These are phyloP conservation scores for Poecilia wingei DNA, from an alignment of 2,797 vertebrate species.

Conservation along the genomic window DNA sequence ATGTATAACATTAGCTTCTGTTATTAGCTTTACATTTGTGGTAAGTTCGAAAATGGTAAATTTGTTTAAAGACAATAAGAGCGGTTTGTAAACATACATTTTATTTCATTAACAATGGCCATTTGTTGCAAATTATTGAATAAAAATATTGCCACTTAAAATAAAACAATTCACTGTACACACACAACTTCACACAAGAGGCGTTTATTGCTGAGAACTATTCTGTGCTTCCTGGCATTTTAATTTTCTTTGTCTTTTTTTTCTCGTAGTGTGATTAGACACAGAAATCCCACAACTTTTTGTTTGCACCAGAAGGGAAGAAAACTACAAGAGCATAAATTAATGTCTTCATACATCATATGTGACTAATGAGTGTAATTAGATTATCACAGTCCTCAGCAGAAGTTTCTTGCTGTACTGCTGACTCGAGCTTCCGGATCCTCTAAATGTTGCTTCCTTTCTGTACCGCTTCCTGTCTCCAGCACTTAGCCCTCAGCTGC, in stretches of 20 bases:
- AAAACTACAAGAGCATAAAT: slow-evolving; percentile 1
- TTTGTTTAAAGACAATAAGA: not conserved
- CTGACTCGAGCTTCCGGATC: slow-evolving; percentile 39
- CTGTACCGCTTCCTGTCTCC: slow-evolving; percentile 29
- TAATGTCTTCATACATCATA: slow-evolving; percentile 14
- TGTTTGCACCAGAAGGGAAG: not conserved
- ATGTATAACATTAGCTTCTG: slow-evolving; percentile 28
- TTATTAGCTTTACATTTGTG: slow-evolving; percentile 12
- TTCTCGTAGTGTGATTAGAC: slow-evolving; percentile 6
- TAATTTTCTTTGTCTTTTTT: not conserved
- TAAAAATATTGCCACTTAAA: not conserved
- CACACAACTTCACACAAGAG: not conserved
- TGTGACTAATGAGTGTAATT: slow-evolving; percentile 35
- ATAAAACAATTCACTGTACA: not conserved
- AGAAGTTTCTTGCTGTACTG: slow-evolving; percentile 25
- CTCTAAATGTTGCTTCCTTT: slow-evolving; percentile 38
- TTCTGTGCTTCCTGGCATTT: slow-evolving; percentile 1
- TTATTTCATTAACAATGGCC: not conserved
- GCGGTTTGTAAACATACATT: not conserved
- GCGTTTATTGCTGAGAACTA: not conserved
- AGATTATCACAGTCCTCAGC: slow-evolving; percentile 16
- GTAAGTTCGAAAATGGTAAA: not conserved
- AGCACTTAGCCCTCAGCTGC: not conserved
- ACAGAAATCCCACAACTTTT: slow-evolving; percentile 11
- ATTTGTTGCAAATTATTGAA: not conserved